Conservation (phyloP, 2,113 vertebrate genomes). For the Erpornis zantholeuca region DNA sequence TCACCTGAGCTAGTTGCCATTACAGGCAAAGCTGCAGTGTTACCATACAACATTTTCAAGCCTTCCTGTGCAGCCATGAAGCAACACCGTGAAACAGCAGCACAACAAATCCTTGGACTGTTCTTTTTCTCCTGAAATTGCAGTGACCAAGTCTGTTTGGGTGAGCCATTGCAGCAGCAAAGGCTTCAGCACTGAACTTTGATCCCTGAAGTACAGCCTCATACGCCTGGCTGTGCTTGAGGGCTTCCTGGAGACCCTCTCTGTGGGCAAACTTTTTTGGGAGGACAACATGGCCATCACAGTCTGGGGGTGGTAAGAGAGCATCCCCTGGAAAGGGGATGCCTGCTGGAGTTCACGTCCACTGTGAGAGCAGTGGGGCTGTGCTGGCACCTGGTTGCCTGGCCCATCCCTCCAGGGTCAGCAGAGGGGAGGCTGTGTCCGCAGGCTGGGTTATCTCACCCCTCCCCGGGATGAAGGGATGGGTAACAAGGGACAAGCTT, state of each 20-base stretch:
- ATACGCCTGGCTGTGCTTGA: rapidly evolving
- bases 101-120: neutral
- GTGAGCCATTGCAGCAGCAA: neutral
- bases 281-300: neutral
- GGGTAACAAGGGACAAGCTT: neutral
- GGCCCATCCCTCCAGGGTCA: neutral
- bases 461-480: rapidly evolving
- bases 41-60: neutral
- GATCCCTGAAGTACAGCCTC: neutral
- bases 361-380: neutral
- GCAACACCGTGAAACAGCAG: rapidly evolving
- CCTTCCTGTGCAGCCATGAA: neutral
- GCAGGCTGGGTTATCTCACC: neutral
- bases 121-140: neutral
- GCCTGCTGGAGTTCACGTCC: neutral
- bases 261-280: neutral
- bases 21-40: neutral
- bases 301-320: neutral
- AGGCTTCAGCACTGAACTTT: neutral
- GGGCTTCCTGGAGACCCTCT: neutral
- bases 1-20: neutral
- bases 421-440: neutral
- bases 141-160: neutral
- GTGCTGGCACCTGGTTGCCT: neutral
- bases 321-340: neutral